Percentiles rank a stretch among this genome's conserved stretches.
Evolutionary conservation across 1,140 invertebrate species (phyloP).

Genomic region (Drosophila sp.): DNA sequence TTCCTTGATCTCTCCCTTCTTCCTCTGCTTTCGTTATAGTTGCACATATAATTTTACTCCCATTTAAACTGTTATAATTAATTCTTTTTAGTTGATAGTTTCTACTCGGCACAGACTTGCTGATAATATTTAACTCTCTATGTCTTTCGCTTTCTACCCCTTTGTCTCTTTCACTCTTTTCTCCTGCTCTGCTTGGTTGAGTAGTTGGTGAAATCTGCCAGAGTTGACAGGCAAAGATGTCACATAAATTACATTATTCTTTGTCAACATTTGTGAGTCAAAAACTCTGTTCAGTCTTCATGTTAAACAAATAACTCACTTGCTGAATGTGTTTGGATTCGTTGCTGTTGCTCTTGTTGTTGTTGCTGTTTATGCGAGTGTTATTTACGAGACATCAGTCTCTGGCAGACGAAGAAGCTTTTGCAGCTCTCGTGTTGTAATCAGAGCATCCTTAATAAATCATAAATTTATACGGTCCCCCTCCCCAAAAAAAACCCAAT

Average conservation of each 20-base stretch:
- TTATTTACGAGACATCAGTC: conserved; percentile 82
- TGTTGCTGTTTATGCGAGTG: conserved; percentile 51
- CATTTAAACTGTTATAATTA: too few species aligned
- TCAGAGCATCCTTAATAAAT: conserved; percentile 85
- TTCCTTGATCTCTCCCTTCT: too few species aligned
- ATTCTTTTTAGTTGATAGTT: too few species aligned
- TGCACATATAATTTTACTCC: too few species aligned
- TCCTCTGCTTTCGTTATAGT: too few species aligned
- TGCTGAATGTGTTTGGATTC: conserved; percentile 36
- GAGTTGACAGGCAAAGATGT: conserved; percentile 31
- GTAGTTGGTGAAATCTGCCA: conserved; percentile 34
- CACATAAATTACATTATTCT: conserved; percentile 83
- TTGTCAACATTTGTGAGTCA: conserved; percentile 83
- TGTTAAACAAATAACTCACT: conserved; percentile 83
- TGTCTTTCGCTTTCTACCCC: background rate
- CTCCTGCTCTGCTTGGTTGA: background rate
- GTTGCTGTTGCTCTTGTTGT: conserved; percentile 18
- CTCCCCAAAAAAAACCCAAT: conserved; percentile 1
- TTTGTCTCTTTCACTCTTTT: background rate
- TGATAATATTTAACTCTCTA: background rate
- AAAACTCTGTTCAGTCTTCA: conserved; percentile 77
- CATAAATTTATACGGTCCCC: conserved; percentile 80
- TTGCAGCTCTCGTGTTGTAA: conserved; percentile 71
- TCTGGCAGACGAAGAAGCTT: conserved; percentile 19
- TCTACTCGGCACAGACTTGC: too few species aligned